These are phyloP conservation scores for Trichonephila inaurata DNA, from an alignment of 1,140 invertebrate species.

Conservation along the genomic window DNA sequence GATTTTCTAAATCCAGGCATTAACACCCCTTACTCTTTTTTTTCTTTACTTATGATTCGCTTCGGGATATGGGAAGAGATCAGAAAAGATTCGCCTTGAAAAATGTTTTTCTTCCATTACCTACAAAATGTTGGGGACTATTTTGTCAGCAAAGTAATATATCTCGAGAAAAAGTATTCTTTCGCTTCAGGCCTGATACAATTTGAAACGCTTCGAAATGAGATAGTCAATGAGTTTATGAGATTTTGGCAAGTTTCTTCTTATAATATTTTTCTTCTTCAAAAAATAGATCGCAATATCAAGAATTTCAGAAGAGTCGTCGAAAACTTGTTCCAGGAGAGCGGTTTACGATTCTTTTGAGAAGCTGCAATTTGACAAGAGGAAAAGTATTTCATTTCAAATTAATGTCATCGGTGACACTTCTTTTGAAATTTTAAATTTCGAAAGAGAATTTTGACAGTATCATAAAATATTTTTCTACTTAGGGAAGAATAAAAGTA, in stretches of 20 bases:
- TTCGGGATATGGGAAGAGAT: background rate
- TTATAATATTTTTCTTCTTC: background rate
- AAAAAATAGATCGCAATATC: background rate
- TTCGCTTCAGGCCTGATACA: background rate
- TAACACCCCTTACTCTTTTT: background rate
- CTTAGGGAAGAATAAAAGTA: background rate
- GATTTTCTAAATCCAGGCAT: background rate
- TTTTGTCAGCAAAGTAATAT: background rate
- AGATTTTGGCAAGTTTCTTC: background rate
- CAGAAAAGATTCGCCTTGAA: background rate
- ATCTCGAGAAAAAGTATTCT: background rate
- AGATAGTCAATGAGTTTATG: conserved; percentile 20
- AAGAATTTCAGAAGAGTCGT: background rate
- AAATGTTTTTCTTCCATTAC: conserved; percentile 8
- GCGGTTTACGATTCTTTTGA: background rate
- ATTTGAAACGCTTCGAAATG: conserved; percentile 4
- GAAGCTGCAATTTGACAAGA: background rate
- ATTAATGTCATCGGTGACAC: background rate
- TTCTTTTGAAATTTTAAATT: background rate
- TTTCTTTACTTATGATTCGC: background rate
- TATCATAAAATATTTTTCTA: background rate
- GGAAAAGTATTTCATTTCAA: background rate
- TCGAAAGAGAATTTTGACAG: background rate
- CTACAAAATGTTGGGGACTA: background rate
- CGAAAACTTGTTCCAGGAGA: background rate